Evolutionary conservation across 2,113 vertebrate species (phyloP), one percentile per base, ranked within the genome.

Genomic region (Channa maculata): DNA sequence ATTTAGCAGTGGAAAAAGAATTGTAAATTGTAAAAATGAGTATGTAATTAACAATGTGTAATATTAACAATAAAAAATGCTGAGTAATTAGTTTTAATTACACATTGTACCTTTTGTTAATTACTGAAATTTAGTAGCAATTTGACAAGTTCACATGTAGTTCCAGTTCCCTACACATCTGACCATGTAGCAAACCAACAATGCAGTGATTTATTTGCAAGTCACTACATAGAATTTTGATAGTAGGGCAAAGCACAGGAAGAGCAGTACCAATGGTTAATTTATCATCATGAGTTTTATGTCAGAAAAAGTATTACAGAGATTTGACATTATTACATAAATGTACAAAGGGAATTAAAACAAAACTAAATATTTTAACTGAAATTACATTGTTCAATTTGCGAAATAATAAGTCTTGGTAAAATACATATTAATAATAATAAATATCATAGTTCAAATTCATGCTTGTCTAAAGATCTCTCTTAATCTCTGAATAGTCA

Each of bases 301-400:
- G 64, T 69, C 3, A 55, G 14, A 52, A 78, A 48, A 71, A 75
- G 6, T 41, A 41, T 79, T 71, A 67, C 33, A 52, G 1, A 4
- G 36, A 43, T 63, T 51, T 57, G 8, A 68, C 44, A 57, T 77
- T 13, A 33, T 1, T 34, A 9, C 4, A 38, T 54, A 64, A 45
- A 64, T 41, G 44, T 10, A 36, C 15, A 33, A 54, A 44, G 46
- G 24, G 8, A 8, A 41, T 5, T 5, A 51, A 72, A 3, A 49
- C 1, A 51, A 69, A 55, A 65, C 12, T 8, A 45, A 71, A 48
- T 5, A 13, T 53, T 36, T 58, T 34, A 53, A 46, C 52, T 2
- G 6, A 67, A 36, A 45, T 48, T 1, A 38, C 33, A 51, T 24
- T 11, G 34, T 50, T 45, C 6, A 5, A 65, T 7, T 41, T 41